phyloP scores from a whole-genome alignment of 2,888 invertebrate genomes.

The Operophtera brumata region DNA sequence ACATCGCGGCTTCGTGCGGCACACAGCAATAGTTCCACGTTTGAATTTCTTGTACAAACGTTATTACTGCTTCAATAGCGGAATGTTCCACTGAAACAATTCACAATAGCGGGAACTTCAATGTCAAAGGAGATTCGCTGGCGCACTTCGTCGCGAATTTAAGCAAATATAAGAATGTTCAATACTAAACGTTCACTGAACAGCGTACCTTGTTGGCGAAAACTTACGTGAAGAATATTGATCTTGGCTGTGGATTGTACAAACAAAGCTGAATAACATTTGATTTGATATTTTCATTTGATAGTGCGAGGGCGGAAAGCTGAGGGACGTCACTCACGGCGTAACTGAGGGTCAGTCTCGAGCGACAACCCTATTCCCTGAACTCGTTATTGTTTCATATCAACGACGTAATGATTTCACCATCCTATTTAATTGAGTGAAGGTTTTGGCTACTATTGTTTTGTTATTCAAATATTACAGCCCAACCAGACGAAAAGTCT shows the following conservation, averaged over 20 bases:
- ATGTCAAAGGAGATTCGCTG: conserved; percentile 67
- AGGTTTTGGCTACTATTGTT: conserved; percentile 25
- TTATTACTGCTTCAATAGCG: conserved; percentile 71
- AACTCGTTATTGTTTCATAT: conserved; percentile 67
- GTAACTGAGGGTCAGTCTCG: conserved; percentile 53
- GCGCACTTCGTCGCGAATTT: conserved; percentile 52
- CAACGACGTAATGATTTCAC: conserved; percentile 55
- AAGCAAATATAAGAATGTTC: conserved; percentile 38
- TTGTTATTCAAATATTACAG: conserved; percentile 18
- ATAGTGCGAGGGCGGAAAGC: conserved; percentile 31
- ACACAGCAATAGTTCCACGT: conserved; percentile 68
- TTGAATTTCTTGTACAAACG: conserved; percentile 75
- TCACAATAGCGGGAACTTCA: conserved; percentile 68
- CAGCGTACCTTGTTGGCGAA: conserved; percentile 1
- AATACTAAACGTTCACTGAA: conserved; percentile 20
- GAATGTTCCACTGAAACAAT: conserved; percentile 71
- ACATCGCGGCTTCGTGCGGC: conserved; percentile 40
- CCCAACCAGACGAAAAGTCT: background rate
- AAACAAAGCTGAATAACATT: conserved; percentile 29
- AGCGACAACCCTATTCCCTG: conserved; percentile 56
- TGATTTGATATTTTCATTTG: conserved; percentile 35
- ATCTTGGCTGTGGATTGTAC: conserved; percentile 9
- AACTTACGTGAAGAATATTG: conserved; percentile 4
- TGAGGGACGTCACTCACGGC: conserved; percentile 46
- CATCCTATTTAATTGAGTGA: conserved; percentile 46